phyloP scores from a whole-genome alignment of 2,113 vertebrate species.

The Microtus ochrogaster region DNA sequence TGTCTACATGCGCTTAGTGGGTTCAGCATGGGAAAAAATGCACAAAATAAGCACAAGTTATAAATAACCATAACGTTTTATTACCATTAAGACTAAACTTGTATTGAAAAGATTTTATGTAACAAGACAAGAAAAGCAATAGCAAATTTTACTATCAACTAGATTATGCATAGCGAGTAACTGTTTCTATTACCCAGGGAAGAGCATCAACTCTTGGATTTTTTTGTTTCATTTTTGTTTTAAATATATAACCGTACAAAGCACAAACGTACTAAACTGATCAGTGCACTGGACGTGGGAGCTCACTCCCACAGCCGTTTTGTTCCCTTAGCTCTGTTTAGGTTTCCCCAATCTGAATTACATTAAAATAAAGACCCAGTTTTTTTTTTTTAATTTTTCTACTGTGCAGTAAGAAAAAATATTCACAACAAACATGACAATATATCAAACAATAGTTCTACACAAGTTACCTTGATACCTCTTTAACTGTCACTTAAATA shows the following conservation, averaged over 20 bases:
- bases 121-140: conserved; percentile 99
- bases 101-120: conserved; percentile 99
- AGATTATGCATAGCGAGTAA: conserved; percentile 99
- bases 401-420: conserved; percentile 94
- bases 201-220: conserved; percentile 91
- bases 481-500: conserved; percentile 94
- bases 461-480: conserved; percentile 98
- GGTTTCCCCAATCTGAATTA: conserved; percentile 91
- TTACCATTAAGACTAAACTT: conserved; percentile 99
- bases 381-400: conserved; percentile 89
- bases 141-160: conserved; percentile 99
- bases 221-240: conserved; percentile 93
- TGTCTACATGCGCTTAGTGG: conserved; percentile 90
- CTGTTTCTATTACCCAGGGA: conserved; percentile 99
- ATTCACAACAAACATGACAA: conserved; percentile 99
- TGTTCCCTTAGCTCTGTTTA: conserved; percentile 98
- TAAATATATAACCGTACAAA: conserved; percentile 99
- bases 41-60: conserved; percentile 99
- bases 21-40: conserved; percentile 94
- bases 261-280: conserved; percentile 99
- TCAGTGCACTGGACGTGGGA: conserved; percentile 99
- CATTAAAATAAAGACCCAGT: conserved; percentile 92
- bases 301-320: conserved; percentile 96
- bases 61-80: conserved; percentile 99
- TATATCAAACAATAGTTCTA: conserved; percentile 99